Evolutionary conservation across 2,888 invertebrate species (phyloP).

Genomic region (Pycnomerus fuliginosus): DNA sequence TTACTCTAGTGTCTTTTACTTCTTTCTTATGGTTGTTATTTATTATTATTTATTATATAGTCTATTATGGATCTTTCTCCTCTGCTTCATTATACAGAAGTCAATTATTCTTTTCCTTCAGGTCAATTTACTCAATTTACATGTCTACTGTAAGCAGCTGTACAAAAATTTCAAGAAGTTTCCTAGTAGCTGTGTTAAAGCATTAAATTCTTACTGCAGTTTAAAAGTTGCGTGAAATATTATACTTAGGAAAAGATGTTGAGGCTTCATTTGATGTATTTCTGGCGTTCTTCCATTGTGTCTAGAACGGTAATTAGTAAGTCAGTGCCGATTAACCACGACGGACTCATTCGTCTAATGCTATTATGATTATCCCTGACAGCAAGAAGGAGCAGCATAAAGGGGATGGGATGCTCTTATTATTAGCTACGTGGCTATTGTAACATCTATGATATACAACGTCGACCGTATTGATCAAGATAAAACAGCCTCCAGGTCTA

Average conservation of each 20-base stretch:
- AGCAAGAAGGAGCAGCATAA: slow-evolving; percentile 42
- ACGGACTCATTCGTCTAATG: slow-evolving; percentile 54
- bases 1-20: too few relatives aligned
- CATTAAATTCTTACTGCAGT: too few relatives aligned
- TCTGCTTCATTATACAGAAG: too few relatives aligned
- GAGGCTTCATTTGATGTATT: slow-evolving; percentile 30
- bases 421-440: slow-evolving; percentile 35
- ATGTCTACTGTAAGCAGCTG: too few relatives aligned
- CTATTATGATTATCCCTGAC: slow-evolving; percentile 53
- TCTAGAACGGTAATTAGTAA: slow-evolving; percentile 50
- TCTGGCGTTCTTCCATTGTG: slow-evolving; percentile 45
- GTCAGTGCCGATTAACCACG: slow-evolving; percentile 53
- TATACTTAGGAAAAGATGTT: slow-evolving; percentile 17
- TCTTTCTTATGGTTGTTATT: too few relatives aligned
- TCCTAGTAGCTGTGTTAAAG: too few relatives aligned
- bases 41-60: too few relatives aligned
- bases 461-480: not conserved
- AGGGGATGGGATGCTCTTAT: slow-evolving; percentile 31
- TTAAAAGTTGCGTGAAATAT: slow-evolving; percentile 52
- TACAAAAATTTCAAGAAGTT: too few relatives aligned
- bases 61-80: too few relatives aligned
- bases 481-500: not conserved
- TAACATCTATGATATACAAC: slow-evolving; percentile 18
- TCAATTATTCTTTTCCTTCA: too few relatives aligned
- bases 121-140: too few relatives aligned